Evolutionary conservation across 2,888 invertebrate genomes (phyloP).

Genomic region (Trichogramma evanescens): DNA sequence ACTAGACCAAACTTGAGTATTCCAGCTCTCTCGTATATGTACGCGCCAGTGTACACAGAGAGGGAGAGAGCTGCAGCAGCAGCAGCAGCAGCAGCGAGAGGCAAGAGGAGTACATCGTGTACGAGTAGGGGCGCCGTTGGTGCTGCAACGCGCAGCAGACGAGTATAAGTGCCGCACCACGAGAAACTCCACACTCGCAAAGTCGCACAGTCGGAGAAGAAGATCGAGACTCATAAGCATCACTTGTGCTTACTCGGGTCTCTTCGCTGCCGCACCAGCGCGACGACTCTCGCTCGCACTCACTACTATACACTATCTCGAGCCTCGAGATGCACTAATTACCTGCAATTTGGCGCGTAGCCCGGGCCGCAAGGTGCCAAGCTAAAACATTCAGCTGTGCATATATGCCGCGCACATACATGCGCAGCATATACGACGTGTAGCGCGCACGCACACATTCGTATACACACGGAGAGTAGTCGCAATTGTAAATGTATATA

Average conservation of each 20-base stretch:
- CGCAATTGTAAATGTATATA: not conserved
- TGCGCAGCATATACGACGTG: not conserved
- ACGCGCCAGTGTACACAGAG: too few species aligned
- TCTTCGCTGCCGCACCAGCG: not conserved
- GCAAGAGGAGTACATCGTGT: too few species aligned
- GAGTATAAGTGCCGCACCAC: not conserved
- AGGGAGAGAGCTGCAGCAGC: too few species aligned
- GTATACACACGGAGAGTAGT: not conserved
- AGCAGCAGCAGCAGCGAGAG: too few species aligned
- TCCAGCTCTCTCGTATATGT: too few species aligned
- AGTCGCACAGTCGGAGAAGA: not conserved
- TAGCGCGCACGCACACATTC: not conserved
- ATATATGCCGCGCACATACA: not conserved
- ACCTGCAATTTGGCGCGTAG: constrained; percentile 26
- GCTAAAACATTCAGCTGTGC: constrained; percentile 31
- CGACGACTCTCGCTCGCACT: not conserved
- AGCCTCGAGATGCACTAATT: constrained; percentile 22
- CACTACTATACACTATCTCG: not conserved
- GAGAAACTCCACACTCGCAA: not conserved
- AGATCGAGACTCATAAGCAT: too few species aligned
- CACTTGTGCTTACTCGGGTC: not conserved
- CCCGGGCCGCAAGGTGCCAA: constrained; percentile 20
- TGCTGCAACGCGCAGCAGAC: not conserved
- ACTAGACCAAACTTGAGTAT: too few species aligned
- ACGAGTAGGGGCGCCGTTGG: too few species aligned